Evolutionary conservation across 1,140 invertebrate species (phyloP).

Genomic region (Trinorchestia longiramus): DNA sequence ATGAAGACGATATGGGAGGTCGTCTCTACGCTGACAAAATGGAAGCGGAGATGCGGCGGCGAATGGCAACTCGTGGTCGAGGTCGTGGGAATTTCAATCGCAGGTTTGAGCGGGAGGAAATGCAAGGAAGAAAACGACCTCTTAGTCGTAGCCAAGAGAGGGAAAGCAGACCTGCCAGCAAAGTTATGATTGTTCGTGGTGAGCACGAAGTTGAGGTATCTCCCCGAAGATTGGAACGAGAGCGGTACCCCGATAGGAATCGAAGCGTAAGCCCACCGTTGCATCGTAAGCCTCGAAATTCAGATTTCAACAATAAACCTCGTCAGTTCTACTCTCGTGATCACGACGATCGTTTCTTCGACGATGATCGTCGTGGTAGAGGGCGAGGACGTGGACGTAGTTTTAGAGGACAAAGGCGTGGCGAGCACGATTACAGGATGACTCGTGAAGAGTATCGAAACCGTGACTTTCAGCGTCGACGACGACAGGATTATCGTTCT

Average conservation of each 20-base stretch:
- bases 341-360: slow-evolving; percentile 21
- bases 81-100: neutral
- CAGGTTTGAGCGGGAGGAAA: slow-evolving; percentile 15
- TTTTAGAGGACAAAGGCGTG: neutral
- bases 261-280: neutral
- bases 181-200: slow-evolving; percentile 38
- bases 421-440: slow-evolving; percentile 40
- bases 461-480: neutral
- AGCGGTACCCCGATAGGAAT: neutral
- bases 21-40: slow-evolving; percentile 30
- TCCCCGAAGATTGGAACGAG: slow-evolving; percentile 1
- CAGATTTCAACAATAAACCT: neutral
- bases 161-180: slow-evolving; percentile 31
- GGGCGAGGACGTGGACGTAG: neutral
- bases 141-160: neutral
- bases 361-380: slow-evolving; percentile 31
- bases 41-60: slow-evolving; percentile 19
- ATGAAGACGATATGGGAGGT: slow-evolving; percentile 32
- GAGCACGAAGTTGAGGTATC: slow-evolving; percentile 32
- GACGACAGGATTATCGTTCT: slow-evolving; percentile 22
- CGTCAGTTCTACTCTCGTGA: slow-evolving; percentile 37
- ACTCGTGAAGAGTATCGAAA: slow-evolving; percentile 45
- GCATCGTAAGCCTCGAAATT: neutral
- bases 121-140: slow-evolving; percentile 13
- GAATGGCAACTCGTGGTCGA: neutral